Evolutionary conservation across 2,888 invertebrate species (phyloP), one percentile per base, ranked within the genome.

Genomic region (Drosophila anomelani): DNA sequence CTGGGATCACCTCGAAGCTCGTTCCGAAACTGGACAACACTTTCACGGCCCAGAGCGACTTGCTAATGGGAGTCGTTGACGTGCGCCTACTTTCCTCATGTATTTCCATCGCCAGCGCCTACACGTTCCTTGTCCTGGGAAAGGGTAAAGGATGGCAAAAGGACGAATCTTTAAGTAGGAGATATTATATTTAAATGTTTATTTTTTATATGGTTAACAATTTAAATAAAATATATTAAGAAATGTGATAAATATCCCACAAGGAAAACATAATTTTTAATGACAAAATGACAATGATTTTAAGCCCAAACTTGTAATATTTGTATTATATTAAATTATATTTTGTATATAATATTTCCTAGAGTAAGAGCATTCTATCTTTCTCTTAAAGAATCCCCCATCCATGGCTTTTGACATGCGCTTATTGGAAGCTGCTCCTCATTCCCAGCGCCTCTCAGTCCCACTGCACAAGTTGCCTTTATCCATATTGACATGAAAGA

Each of bases 11-110:
- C 10, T 43, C 6, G 60, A 13, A 59, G 51, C 51, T 59, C 61
- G 32, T 39, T 39, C 57, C 72, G 47, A 43, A 57, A 39, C 54
- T 60, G 62, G 78, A 51, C 85, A 89, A 81, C 90, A 91, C 91
- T 91, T 91, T 91, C 91, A 91, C 91, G 80, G 80, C 91, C 92
- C 75, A 77, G 58, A 91, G 91, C 77, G 90, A 91, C 90, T 91
- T 85, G 76, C 82, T 91, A 91, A 91, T 90, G 70, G 88, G 76
- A 85, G 71, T 57, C 79, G 79, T 79, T 81, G 80, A 85, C 83
- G 70, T 75, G 89, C 83, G 84, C 75, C 88, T 72, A 89, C 84
- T 84, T 84, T 84, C 79, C 39, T 47, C 29, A 51, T 36, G 34
- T 54, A 15, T 43, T 47, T 69, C 26, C 63, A 53, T 38, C 29